These are phyloP conservation scores for Sturnus vulgaris DNA, from an alignment of 2,113 vertebrate genomes.

Conservation along the genomic window DNA sequence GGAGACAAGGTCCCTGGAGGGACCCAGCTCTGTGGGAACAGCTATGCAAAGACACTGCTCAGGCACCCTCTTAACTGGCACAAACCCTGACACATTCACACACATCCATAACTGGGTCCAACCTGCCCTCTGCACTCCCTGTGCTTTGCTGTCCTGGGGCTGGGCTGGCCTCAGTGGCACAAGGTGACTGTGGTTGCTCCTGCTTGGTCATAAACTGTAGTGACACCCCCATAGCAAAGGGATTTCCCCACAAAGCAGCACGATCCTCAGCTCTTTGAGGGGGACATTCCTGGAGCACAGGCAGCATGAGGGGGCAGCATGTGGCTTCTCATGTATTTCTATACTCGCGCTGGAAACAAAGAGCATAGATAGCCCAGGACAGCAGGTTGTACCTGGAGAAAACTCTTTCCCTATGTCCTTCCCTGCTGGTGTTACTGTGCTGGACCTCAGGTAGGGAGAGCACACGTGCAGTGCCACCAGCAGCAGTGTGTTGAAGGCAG, in stretches of 20 bases:
- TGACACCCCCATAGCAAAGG: neutral
- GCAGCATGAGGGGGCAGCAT: neutral
- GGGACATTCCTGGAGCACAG: neutral
- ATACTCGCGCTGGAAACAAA: neutral
- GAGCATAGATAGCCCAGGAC: neutral
- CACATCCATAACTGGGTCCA: neutral
- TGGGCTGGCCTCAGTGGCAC: neutral
- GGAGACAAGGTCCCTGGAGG: neutral
- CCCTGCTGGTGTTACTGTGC: neutral
- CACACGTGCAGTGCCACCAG: neutral
- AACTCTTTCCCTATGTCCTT: neutral
- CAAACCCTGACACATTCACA: neutral
- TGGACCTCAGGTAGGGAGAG: neutral
- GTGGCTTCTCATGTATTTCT: neutral
- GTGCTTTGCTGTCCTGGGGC: neutral
- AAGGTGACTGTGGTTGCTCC: neutral
- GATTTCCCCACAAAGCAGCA: neutral
- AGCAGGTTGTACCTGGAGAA: neutral
- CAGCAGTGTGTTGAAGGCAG: neutral
- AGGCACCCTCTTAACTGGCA: neutral
- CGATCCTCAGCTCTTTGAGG: neutral
- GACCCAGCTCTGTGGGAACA: neutral
- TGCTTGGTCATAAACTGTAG: neutral
- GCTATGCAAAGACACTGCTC: slow-evolving; percentile 15
- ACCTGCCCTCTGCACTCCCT: neutral